phyloP scores from a whole-genome alignment of 2,888 invertebrate genomes.

The Parapristionchus giblindavisi region DNA sequence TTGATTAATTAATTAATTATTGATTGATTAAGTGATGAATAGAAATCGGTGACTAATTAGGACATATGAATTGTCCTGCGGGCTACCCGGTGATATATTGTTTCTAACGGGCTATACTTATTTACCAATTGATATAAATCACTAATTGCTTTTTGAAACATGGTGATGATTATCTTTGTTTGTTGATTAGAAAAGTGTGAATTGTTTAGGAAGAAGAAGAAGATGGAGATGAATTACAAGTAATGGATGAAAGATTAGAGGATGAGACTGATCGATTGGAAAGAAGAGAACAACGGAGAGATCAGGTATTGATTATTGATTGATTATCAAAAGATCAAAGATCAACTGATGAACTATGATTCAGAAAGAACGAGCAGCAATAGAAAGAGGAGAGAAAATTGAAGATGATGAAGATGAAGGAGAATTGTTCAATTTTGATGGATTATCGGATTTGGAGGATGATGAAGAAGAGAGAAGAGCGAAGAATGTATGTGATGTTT shows the following conservation, averaged over 20 bases:
- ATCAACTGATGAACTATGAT: neutral
- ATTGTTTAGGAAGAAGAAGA: conserved; percentile 6
- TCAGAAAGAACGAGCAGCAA: conserved; percentile 19
- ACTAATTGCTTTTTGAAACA: neutral
- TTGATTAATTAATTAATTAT: too few species aligned
- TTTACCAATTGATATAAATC: neutral
- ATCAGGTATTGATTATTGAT: neutral
- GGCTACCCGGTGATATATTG: neutral
- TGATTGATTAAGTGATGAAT: too few species aligned
- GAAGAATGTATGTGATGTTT: neutral
- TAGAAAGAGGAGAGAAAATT: conserved; percentile 1
- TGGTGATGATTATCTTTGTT: neutral
- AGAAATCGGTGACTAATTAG: too few species aligned
- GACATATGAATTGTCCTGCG: neutral
- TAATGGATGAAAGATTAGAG: conserved; percentile 22
- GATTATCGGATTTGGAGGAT: conserved; percentile 16
- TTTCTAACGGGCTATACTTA: neutral
- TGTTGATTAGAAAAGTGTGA: neutral
- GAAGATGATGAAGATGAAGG: conserved; percentile 29
- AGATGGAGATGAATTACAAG: conserved; percentile 14
- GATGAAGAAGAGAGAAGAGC: neutral
- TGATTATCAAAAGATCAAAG: neutral
- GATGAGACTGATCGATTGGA: conserved; percentile 32
- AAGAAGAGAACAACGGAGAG: conserved; percentile 19
- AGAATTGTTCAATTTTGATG: conserved; percentile 27